Base-by-base conservation (phyloP, 2,888 invertebrate species). In the Drosophila neonasuta region DNA sequence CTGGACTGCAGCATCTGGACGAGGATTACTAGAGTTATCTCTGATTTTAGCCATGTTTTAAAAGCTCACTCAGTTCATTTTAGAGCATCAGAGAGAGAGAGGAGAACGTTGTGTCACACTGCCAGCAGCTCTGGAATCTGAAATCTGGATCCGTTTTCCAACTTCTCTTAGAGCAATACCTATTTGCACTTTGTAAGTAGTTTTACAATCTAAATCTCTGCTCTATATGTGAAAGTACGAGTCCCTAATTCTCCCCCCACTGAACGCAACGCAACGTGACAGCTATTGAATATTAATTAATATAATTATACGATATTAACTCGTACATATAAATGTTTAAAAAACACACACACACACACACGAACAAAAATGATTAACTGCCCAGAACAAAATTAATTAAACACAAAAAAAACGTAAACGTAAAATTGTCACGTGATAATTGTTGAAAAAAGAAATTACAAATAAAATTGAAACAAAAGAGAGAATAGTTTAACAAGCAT, bases 341-440 rank as follows among this genome's bases (percentile, higher is more conserved):
- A 83, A 80, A 79, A 80, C 71, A 70, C 67, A 74, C 9, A 32
- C 13, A 32, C 13, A 13, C 3, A 32, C 32, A 32, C 3, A 32
- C n/a, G 2, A 3, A 42, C 39, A 64, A 68, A 68, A 71, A 62
- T 67, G 52, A 76, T 63, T 67, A 63, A 85, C 79, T 75, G 83
- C 80, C 78, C 77, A 75, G 75, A 79, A 85, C 81, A 87, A 77
- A 77, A 77, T 74, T 85, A 85, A 77, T 82, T 68, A 77, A 82
- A 71, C 68, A 58, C 57, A 71, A 80, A 24, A 24, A 24, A 24
- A 24, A 83, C 73, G 74, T 67, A 74, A 82, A 71, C 66, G 67
- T 63, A 71, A 82, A 87, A 84, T 85, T 86, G 87, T 84, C 87
- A 84, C 82, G 83, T 84, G 83, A 82, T 84, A 85, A 83, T 87